Percentiles rank a stretch among this genome's conserved stretches.
Conservation (phyloP, 1,140 invertebrate genomes). For the Aethina tumida region DNA sequence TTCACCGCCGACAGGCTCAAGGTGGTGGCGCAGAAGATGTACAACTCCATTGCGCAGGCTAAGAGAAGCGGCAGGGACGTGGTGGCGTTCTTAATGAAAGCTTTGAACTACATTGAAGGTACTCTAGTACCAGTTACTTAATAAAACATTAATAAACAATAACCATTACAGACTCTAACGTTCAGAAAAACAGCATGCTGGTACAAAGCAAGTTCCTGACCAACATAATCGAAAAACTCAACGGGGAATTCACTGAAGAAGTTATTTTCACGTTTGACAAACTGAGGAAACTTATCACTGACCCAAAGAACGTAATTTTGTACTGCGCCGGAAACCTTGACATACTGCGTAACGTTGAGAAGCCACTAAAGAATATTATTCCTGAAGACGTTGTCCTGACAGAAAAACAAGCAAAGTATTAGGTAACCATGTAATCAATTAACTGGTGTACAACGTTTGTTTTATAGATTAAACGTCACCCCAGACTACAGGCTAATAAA, state of each 20-base stretch:
- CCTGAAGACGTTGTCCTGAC: conserved; percentile 17
- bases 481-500: conserved; percentile 42
- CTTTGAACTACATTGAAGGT: conserved; percentile 53
- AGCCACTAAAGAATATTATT: conserved; percentile 46
- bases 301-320: conserved; percentile 49
- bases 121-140: no score
- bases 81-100: conserved; percentile 49
- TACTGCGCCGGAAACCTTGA: conserved; percentile 65
- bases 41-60: conserved; percentile 62
- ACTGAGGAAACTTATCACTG: conserved; percentile 50
- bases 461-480: conserved; percentile 39
- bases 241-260: conserved; percentile 42
- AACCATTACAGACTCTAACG: conserved; percentile 56
- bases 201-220: conserved; percentile 69
- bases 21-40: conserved; percentile 64
- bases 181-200: conserved; percentile 55
- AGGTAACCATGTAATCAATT: neutral
- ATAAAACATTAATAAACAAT: no score
- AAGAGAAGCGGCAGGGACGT: conserved; percentile 57
- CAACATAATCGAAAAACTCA: conserved; percentile 49
- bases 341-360: conserved; percentile 41
- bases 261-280: conserved; percentile 50
- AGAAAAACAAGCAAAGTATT: conserved; percentile 5
- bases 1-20: conserved; percentile 64
- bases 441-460: neutral